Conservation (phyloP, 2,888 invertebrate species). For the Parelbella ahira region DNA sequence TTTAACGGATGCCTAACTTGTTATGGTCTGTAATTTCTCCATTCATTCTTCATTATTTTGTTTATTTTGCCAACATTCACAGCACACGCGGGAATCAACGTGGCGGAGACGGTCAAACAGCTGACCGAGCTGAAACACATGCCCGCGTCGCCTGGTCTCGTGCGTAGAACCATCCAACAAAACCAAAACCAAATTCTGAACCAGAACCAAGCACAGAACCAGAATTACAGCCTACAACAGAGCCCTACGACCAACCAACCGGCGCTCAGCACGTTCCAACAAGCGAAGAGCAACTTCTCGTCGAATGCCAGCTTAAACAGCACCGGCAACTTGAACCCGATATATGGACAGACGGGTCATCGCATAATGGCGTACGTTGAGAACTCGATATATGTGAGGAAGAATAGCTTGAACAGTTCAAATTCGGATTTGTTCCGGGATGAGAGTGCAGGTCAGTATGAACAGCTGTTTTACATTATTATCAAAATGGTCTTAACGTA, state of each 20-base stretch:
- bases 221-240: conserved; percentile 36
- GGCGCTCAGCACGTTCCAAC: conserved; percentile 59
- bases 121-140: conserved; percentile 92
- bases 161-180: conserved; percentile 76
- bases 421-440: conserved; percentile 57
- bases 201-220: conserved; percentile 26
- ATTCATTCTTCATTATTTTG: too few relatives aligned
- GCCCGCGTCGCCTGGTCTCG: conserved; percentile 90
- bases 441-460: conserved; percentile 44
- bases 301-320: conserved; percentile 59
- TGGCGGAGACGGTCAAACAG: conserved; percentile 93
- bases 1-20: too few relatives aligned
- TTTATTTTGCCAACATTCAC: too few relatives aligned
- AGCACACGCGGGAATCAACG: conserved; percentile 79
- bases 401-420: conserved; percentile 62
- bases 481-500: too few relatives aligned
- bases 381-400: conserved; percentile 70
- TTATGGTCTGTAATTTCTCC: too few relatives aligned
- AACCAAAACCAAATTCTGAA: conserved; percentile 33
- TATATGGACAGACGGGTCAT: conserved; percentile 71
- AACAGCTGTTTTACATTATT: too few relatives aligned
- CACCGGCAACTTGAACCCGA: conserved; percentile 69
- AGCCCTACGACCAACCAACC: conserved; percentile 35
- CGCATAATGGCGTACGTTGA: conserved; percentile 64
- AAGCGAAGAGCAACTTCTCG: conserved; percentile 62